These are phyloP conservation scores for Aporrectodea caliginosa DNA, from an alignment of 1,140 invertebrate genomes.

Conservation along the genomic window DNA sequence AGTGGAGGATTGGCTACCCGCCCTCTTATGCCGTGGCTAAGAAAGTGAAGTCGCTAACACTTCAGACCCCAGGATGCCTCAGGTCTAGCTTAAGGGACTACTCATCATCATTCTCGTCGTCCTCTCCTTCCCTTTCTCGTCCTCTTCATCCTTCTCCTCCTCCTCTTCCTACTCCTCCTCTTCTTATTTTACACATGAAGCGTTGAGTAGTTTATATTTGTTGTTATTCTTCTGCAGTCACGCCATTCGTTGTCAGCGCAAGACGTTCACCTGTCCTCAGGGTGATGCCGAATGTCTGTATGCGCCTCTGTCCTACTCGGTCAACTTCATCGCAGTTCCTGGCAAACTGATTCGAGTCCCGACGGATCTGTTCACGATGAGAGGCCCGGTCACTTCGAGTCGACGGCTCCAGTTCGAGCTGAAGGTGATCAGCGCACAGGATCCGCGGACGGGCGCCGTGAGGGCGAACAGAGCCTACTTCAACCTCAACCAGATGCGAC, in stretches of 20 bases:
- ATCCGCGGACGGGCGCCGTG: slow-evolving; percentile 37
- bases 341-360: slow-evolving; percentile 72
- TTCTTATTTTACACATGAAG: background rate
- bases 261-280: slow-evolving; percentile 64
- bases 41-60: no score
- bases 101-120: background rate
- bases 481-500: slow-evolving; percentile 34
- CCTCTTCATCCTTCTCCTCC: background rate
- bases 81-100: background rate
- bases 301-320: slow-evolving; percentile 76
- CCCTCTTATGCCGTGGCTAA: no score
- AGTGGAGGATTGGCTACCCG: no score
- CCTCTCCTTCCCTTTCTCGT: background rate
- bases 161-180: background rate
- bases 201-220: background rate
- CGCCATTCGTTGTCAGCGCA: slow-evolving; percentile 63
- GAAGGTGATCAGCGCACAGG: slow-evolving; percentile 58
- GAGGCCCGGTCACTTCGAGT: slow-evolving; percentile 67
- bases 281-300: slow-evolving; percentile 69
- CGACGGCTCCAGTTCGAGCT: slow-evolving; percentile 70
- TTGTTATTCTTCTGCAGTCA: background rate
- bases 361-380: slow-evolving; percentile 78
- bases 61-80: no score
- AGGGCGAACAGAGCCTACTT: slow-evolving; percentile 37
- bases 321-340: slow-evolving; percentile 84